These are phyloP conservation scores for Pelobates cultripes DNA, from an alignment of 2,797 vertebrate species.

Conservation along the genomic window DNA sequence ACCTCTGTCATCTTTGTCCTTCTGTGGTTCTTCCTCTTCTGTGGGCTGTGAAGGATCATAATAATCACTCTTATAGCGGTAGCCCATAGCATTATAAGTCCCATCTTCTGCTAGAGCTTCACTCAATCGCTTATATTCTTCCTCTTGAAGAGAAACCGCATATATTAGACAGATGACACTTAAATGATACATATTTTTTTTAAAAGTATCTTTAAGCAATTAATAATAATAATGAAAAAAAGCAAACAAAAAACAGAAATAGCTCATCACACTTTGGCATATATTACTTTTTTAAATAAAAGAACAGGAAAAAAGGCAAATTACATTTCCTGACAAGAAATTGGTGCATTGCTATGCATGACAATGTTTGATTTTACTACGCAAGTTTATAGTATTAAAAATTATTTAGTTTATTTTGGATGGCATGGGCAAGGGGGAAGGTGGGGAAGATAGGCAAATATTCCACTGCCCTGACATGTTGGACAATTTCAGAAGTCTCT, in stretches of 20 bases:
- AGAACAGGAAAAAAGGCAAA: constrained; percentile 51
- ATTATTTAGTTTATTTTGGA: not conserved
- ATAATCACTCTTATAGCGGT: constrained; percentile 94
- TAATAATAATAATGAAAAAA: not conserved
- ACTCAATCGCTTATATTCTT: constrained; percentile 97
- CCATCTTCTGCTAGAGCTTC: constrained; percentile 96
- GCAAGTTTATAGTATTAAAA: not conserved
- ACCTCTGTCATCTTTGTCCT: constrained; percentile 77
- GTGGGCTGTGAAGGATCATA: constrained; percentile 98
- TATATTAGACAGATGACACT: constrained; percentile 50
- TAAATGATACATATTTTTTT: too few species aligned
- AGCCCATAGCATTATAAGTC: constrained; percentile 89
- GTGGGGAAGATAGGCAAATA: constrained; percentile 54
- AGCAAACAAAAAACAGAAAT: not conserved
- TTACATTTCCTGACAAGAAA: constrained; percentile 64
- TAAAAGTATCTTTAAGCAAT: too few species aligned
- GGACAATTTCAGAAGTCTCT: constrained; percentile 74
- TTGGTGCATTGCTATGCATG: not conserved
- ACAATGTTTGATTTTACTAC: not conserved
- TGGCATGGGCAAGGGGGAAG: not conserved
- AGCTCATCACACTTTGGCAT: not conserved
- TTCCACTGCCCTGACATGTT: constrained; percentile 77
- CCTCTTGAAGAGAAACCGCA: constrained; percentile 82
- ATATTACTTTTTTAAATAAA: constrained; percentile 1
- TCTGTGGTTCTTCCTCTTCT: constrained; percentile 90